Conservation (phyloP, 2,113 vertebrate species). For the Petroica traversi region DNA sequence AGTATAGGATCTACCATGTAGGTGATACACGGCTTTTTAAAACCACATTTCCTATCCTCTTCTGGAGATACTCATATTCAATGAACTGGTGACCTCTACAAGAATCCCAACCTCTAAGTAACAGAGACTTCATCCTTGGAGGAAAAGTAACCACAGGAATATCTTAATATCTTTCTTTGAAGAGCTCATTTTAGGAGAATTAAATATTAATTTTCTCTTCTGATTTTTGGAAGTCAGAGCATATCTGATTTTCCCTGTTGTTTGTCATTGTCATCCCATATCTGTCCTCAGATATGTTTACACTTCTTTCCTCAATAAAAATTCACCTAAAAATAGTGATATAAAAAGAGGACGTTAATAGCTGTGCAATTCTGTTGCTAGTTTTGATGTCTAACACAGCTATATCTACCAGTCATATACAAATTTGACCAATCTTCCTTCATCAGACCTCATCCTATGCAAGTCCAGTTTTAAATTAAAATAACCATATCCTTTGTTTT, state of each 20-base stretch:
- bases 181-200: background rate
- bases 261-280: background rate
- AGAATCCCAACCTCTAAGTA: background rate
- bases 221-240: background rate
- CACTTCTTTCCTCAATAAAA: background rate
- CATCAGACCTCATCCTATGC: background rate
- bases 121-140: background rate
- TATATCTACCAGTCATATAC: background rate
- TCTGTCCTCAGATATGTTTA: background rate
- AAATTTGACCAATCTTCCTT: background rate
- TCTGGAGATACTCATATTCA: background rate
- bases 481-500: background rate
- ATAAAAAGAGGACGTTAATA: background rate
- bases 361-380: background rate
- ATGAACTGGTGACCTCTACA: background rate
- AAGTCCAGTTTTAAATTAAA: background rate
- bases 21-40: background rate
- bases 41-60: background rate
- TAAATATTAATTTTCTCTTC: background rate
- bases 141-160: background rate
- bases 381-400: background rate
- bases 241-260: background rate
- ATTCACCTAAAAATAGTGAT: background rate
- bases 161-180: background rate
- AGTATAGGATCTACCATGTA: background rate